Evolutionary conservation across 2,113 vertebrate genomes (phyloP), one percentile per base, ranked within the genome.

Genomic region (Passer domesticus): DNA sequence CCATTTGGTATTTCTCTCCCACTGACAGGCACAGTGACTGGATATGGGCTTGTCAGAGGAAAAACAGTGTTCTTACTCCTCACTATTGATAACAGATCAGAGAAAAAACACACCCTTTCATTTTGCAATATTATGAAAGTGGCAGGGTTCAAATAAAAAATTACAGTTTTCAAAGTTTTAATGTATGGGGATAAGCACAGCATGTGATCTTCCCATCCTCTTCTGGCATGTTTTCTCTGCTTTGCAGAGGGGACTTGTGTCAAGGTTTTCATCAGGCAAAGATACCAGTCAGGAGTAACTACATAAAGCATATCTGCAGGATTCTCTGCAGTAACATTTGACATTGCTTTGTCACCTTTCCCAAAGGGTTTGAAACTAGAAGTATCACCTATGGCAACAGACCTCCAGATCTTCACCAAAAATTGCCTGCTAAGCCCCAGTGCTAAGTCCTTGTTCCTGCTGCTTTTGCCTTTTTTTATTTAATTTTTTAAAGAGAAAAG

Each of bases 1-100:
- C 82, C 85, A 90, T 94, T 95, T 96, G 92, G 82, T 93, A 66
- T 87, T 66, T 92, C 47, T 96, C 85, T 95, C 75, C 43, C 68
- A 58, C 64, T 88, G 92, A 94, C 92, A 96, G 68, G 75, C 94
- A 90, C 67, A 88, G 74, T 86, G 79, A 49, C 84, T 67, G 74
- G 50, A 33, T 39, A 85, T n/a, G 35, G 37, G 46, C 78, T 90
- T 85, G 31, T 79, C 49, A 70, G 30, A 59, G 63, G 46, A 89
- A 10, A 2, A 28, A 66, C 56, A 43, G 27, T 25, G 39, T 63
- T 88, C 58, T 87, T 74, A 47, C 30, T 83, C 58, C 63, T 59
- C 59, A 39, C 53, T 95, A 52, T 59, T 83, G 53, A 79, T 72
- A 59, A 59, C 14, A 67, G n/a, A 91, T 79, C 33, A 31, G 87